phyloP scores from a whole-genome alignment of 2,797 vertebrate genomes.

The Oophaga sylvatica region DNA sequence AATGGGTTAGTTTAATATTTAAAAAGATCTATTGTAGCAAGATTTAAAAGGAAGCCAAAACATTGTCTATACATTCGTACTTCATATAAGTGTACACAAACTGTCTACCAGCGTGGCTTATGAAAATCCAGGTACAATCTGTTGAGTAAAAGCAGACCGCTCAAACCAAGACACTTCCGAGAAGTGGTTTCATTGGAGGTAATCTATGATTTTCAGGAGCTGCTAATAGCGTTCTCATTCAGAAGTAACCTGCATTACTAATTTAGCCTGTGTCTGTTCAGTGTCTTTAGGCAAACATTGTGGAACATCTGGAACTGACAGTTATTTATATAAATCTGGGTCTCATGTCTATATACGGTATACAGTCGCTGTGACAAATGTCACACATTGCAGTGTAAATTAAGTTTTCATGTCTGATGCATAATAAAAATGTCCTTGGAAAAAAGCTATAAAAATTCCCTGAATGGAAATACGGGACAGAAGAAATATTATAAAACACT shows the following conservation, averaged over 20 bases:
- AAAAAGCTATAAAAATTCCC: neutral
- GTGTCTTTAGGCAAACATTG: constrained; percentile 46
- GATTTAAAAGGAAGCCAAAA: neutral
- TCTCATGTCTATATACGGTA: constrained; percentile 35
- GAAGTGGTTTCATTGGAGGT: neutral
- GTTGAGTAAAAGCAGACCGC: constrained; percentile 29
- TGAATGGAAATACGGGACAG: too few relatives aligned
- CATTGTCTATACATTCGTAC: neutral
- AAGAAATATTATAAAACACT: neutral
- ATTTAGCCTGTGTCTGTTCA: constrained; percentile 42
- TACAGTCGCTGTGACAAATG: neutral
- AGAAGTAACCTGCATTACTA: constrained; percentile 15
- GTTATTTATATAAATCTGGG: constrained; percentile 26
- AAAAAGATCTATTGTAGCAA: neutral
- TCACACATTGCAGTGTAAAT: constrained; percentile 29
- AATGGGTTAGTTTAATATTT: neutral
- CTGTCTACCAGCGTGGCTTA: neutral
- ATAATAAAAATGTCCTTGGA: neutral
- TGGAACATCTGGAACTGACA: constrained; percentile 20
- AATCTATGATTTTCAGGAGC: constrained; percentile 29
- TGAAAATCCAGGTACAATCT: neutral
- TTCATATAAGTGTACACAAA: neutral
- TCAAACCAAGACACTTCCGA: neutral
- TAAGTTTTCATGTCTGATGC: neutral
- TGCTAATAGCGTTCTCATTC: constrained; percentile 26